Conservation (phyloP, 1,140 invertebrate species). For the Brachionus plicatilis region DNA sequence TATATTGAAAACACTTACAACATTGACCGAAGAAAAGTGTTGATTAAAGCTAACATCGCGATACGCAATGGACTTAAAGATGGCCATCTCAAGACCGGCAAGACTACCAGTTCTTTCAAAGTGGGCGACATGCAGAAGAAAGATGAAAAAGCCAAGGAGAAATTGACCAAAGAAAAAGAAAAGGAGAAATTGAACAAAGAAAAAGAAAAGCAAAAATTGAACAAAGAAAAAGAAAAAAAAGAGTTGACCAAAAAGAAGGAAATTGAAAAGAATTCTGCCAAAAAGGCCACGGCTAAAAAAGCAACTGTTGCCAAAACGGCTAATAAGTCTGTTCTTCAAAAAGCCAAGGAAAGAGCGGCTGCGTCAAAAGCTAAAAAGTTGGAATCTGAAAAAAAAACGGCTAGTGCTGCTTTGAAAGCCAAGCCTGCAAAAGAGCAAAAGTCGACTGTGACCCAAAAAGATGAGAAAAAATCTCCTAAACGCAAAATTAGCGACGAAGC, state of each 20-base stretch:
- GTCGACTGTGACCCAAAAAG: neutral
- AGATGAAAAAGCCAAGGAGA: conserved; percentile 14
- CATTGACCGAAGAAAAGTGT: neutral
- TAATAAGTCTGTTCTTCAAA: neutral
- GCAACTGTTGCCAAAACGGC: neutral
- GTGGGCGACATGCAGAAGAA: conserved; percentile 37
- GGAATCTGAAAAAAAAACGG: too few species aligned
- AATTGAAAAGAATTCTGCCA: neutral
- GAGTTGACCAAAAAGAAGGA: neutral
- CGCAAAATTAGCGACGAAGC: neutral
- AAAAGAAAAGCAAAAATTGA: neutral
- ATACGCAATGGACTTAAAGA: neutral
- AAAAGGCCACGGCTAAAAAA: neutral
- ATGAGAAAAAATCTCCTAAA: neutral
- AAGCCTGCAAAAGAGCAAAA: neutral
- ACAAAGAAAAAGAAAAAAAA: neutral
- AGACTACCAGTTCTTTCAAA: neutral
- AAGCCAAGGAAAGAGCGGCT: neutral
- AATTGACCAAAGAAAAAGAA: neutral
- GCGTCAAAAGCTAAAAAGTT: neutral
- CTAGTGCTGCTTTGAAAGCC: neutral
- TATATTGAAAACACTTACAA: conserved; percentile 13
- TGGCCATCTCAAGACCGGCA: conserved; percentile 15
- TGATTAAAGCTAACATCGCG: neutral
- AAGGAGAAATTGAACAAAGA: neutral